Conservation (phyloP, 2,797 vertebrate species). For the Clarias laeviceps region DNA sequence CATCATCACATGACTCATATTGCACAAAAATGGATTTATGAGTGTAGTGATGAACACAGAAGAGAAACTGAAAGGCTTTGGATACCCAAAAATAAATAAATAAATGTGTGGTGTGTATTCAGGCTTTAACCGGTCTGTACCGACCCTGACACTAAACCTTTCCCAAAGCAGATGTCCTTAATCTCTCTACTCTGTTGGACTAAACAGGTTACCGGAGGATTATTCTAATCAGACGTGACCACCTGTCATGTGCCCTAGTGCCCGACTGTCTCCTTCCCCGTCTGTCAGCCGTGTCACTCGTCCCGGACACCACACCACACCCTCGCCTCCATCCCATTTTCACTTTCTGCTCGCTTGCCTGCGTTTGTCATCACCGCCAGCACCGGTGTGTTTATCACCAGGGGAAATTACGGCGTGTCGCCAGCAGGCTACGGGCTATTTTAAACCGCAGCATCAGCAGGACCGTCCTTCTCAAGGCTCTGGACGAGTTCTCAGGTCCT, state of each 20-base stretch:
- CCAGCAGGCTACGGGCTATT: slow-evolving; percentile 59
- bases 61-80: background rate
- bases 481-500: slow-evolving; percentile 7
- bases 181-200: background rate
- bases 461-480: slow-evolving; percentile 34
- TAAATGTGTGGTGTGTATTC: background rate
- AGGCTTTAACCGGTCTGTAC: background rate
- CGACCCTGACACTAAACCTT: background rate
- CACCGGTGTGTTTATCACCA: slow-evolving; percentile 66
- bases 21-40: background rate
- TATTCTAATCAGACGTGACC: background rate
- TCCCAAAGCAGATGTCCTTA: background rate
- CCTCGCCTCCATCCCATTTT: slow-evolving; percentile 28
- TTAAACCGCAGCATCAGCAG: slow-evolving; percentile 67
- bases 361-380: slow-evolving; percentile 60
- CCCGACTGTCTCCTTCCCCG: background rate
- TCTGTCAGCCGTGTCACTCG: background rate
- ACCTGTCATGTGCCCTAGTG: background rate
- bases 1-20: background rate
- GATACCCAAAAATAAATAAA: background rate
- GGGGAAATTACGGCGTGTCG: slow-evolving; percentile 68
- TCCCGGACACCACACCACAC: background rate
- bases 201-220: background rate
- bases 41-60: no score
- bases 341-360: slow-evolving; percentile 46